phyloP scores from a whole-genome alignment of 2,797 vertebrate genomes.

The Mallotus villosus region DNA sequence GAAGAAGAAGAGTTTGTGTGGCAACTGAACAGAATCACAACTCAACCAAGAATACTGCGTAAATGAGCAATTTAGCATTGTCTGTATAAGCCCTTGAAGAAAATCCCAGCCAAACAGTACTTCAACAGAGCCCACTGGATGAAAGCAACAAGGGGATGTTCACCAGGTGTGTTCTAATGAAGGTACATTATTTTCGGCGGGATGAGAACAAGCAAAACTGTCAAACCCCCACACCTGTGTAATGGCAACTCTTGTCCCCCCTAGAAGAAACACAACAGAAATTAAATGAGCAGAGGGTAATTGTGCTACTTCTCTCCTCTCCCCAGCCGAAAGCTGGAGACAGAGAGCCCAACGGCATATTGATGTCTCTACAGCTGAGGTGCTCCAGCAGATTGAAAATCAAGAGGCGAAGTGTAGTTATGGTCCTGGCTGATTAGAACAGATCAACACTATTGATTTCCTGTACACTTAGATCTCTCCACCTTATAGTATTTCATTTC shows the following conservation, averaged over 20 bases:
- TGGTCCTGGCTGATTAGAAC: conserved; percentile 39
- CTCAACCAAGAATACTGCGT: too few relatives aligned
- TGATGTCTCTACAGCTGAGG: conserved; percentile 29
- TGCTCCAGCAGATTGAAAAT: conserved; percentile 42
- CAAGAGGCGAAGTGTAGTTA: conserved; percentile 44
- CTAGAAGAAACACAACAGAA: background rate
- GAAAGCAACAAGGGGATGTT: too few relatives aligned
- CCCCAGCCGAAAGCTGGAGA: conserved; percentile 7
- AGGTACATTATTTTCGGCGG: too few relatives aligned
- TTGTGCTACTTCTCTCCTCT: conserved; percentile 23
- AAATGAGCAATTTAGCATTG: too few relatives aligned
- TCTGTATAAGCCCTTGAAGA: too few relatives aligned
- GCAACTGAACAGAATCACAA: too few relatives aligned
- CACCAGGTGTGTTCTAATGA: too few relatives aligned
- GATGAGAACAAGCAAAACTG: background rate
- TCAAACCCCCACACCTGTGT: too few relatives aligned
- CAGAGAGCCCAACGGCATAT: conserved; percentile 24
- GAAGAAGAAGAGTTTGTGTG: too few relatives aligned
- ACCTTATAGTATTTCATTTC: conserved; percentile 45
- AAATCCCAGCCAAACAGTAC: too few relatives aligned
- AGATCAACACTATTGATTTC: conserved; percentile 42
- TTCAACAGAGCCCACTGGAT: too few relatives aligned
- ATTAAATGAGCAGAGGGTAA: conserved; percentile 13
- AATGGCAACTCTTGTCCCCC: background rate
- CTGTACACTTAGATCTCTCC: conserved; percentile 32